phyloP scores from a whole-genome alignment of 2,797 vertebrate genomes.

The Zenarchopterus dispar region DNA sequence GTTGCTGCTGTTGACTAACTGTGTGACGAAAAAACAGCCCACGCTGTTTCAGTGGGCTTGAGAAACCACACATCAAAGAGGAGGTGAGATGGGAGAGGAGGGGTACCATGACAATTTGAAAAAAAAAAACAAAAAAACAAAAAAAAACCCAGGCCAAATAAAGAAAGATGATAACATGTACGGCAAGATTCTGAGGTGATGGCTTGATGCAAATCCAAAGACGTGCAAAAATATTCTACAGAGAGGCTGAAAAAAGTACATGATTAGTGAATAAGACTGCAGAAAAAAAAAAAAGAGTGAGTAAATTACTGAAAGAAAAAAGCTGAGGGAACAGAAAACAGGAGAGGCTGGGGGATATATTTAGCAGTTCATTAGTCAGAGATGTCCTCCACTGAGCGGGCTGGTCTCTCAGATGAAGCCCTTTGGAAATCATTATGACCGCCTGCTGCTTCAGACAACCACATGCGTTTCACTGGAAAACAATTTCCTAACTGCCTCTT shows the following conservation, averaged over 20 bases:
- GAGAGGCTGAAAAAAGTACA: background rate
- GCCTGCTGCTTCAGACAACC: constrained; percentile 73
- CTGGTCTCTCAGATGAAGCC: constrained; percentile 74
- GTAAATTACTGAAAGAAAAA: constrained; percentile 26
- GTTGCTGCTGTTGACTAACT: constrained; percentile 64
- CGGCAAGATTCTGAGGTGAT: too few relatives aligned
- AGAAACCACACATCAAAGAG: constrained; percentile 42
- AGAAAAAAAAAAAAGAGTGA: constrained; percentile 22
- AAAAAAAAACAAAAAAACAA: background rate
- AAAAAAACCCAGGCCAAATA: too few relatives aligned
- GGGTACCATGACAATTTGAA: constrained; percentile 13
- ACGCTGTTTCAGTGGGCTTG: constrained; percentile 45
- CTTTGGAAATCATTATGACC: constrained; percentile 78
- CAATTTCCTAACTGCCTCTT: constrained; percentile 52
- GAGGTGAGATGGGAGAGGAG: constrained; percentile 12
- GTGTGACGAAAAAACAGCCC: constrained; percentile 41
- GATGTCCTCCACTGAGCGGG: constrained; percentile 76
- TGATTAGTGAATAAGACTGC: background rate
- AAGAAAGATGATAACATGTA: too few relatives aligned
- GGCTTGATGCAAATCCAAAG: too few relatives aligned
- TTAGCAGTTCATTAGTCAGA: constrained; percentile 82
- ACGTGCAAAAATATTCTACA: background rate
- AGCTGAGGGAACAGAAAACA: constrained; percentile 55
- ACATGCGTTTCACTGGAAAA: constrained; percentile 59
- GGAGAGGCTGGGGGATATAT: constrained; percentile 75